A percentile compares a stretch with the other conserved stretches of the same genome.
These are phyloP conservation scores for Alviniconcha marisindica DNA, from an alignment of 1,140 invertebrate genomes.

Conservation along the genomic window DNA sequence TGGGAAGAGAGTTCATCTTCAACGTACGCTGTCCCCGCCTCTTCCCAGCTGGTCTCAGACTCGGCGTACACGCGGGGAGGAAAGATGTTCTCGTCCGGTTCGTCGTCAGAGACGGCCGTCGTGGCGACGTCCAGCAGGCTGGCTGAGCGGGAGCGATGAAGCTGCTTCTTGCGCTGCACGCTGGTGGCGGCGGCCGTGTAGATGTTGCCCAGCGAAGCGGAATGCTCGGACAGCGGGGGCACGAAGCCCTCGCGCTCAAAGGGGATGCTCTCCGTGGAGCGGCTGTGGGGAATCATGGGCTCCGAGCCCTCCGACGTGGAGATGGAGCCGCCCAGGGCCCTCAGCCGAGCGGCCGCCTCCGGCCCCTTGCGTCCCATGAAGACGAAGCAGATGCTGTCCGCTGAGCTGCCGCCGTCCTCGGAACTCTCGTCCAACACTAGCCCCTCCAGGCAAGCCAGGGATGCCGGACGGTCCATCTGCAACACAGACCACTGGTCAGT, in stretches of 20 bases:
- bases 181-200: not conserved
- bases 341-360: not conserved
- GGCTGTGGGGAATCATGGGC: constrained; percentile 7
- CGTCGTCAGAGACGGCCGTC: constrained; percentile 41
- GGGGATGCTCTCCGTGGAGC: constrained; percentile 37
- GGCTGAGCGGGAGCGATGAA: constrained; percentile 60
- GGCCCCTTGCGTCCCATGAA: constrained; percentile 31
- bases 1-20: constrained; percentile 18
- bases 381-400: constrained; percentile 66
- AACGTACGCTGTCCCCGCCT: no score
- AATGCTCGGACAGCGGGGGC: constrained; percentile 36
- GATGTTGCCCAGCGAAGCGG: constrained; percentile 43
- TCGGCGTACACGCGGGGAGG: constrained; percentile 50
- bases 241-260: not conserved
- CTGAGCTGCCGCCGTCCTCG: constrained; percentile 36
- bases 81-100: constrained; percentile 62
- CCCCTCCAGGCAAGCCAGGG: constrained; percentile 26
- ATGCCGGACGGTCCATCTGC: constrained; percentile 27
- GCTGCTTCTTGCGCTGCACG: constrained; percentile 12
- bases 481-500: not conserved
- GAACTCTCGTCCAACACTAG: not conserved
- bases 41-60: constrained; percentile 17
- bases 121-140: constrained; percentile 56
- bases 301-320: constrained; percentile 37
- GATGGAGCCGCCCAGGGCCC: not conserved